These are phyloP conservation scores for Oophaga pumilio DNA, from an alignment of 2,113 vertebrate species.

Conservation along the genomic window DNA sequence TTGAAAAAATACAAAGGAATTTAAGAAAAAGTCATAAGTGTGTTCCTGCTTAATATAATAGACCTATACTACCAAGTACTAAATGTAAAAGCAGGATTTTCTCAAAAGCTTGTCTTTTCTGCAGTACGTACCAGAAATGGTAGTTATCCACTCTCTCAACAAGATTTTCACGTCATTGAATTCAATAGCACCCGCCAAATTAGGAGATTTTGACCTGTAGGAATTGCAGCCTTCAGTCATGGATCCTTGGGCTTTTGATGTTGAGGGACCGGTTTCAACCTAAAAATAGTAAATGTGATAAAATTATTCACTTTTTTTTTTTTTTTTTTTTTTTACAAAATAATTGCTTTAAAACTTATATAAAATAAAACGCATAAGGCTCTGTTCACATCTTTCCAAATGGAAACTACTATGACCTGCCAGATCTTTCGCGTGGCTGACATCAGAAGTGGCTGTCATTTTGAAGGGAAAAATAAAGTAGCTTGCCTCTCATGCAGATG, in stretches of 20 bases:
- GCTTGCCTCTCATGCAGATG: too few relatives aligned
- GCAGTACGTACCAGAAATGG: slow-evolving; percentile 77
- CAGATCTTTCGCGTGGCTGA: too few relatives aligned
- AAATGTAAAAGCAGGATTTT: background rate
- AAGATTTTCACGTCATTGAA: slow-evolving; percentile 87
- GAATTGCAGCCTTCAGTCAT: slow-evolving; percentile 59
- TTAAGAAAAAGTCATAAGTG: too few relatives aligned
- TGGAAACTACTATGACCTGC: too few relatives aligned
- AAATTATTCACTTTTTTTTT: background rate
- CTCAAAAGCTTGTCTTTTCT: background rate
- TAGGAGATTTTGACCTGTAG: slow-evolving; percentile 73
- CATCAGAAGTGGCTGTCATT: too few relatives aligned
- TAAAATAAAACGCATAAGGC: too few relatives aligned
- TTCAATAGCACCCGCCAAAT: slow-evolving; percentile 90
- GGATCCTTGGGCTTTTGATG: slow-evolving; percentile 67
- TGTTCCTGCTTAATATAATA: background rate
- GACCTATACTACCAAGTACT: background rate
- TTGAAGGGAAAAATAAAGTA: too few relatives aligned
- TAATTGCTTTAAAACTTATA: background rate
- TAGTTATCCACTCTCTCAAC: slow-evolving; percentile 94
- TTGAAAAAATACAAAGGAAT: background rate
- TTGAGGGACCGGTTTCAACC: slow-evolving; percentile 76
- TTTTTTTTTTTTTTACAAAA: background rate
- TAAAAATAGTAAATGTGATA: slow-evolving; percentile 57
- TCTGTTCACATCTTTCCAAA: too few relatives aligned